Conservation (phyloP, 2,113 vertebrate species). For the Ammodytes marinus region DNA sequence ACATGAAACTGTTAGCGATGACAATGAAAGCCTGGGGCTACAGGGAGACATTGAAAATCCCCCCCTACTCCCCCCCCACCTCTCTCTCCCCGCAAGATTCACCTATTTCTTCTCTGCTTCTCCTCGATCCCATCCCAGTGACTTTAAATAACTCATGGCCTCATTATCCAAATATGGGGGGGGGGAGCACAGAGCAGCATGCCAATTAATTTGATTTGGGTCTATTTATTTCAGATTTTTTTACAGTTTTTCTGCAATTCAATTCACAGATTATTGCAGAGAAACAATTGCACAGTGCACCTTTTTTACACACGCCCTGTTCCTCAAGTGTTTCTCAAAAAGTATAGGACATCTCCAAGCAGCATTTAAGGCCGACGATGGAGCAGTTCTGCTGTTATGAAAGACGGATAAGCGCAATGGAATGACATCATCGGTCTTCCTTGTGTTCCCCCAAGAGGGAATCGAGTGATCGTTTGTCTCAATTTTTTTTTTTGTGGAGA, state of each 20-base stretch:
- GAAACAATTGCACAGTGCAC: not conserved
- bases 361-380: not conserved
- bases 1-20: constrained; percentile 80
- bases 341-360: not conserved
- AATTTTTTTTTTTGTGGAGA: not conserved
- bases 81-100: constrained; percentile 39
- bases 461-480: not conserved
- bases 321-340: constrained; percentile 17
- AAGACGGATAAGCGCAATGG: not conserved
- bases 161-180: constrained; percentile 79
- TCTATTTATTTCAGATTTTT: constrained; percentile 60
- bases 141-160: constrained; percentile 82
- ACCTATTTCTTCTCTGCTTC: constrained; percentile 42
- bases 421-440: not conserved
- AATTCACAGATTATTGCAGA: constrained; percentile 17
- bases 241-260: constrained; percentile 20
- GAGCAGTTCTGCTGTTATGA: not conserved
- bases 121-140: constrained; percentile 40
- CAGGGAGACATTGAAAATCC: constrained; percentile 39
- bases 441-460: not conserved
- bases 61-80: not conserved
- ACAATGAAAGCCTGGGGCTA: constrained; percentile 70
- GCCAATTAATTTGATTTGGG: constrained; percentile 69
- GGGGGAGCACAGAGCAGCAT: constrained; percentile 48
- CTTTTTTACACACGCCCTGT: not conserved